Evolutionary conservation across 2,113 vertebrate species (phyloP).

Genomic region (Scomber colias): DNA sequence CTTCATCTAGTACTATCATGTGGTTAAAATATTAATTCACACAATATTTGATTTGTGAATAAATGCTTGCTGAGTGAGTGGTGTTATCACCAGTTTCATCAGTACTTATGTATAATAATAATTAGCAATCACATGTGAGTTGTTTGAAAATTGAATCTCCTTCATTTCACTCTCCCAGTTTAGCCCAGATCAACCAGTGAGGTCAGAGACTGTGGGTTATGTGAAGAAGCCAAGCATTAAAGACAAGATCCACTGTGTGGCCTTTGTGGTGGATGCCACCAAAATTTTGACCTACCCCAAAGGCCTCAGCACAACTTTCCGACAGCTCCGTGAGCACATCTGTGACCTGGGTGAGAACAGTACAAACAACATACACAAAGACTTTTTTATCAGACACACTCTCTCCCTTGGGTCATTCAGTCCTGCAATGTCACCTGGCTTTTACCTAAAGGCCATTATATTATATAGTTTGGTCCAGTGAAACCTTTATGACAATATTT

Average conservation of each 20-base stretch:
- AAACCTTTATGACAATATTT: not conserved
- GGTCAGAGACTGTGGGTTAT: constrained; percentile 70
- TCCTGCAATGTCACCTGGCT: not conserved
- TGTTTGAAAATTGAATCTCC: not conserved
- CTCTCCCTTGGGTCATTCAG: not conserved
- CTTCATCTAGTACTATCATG: too few species aligned
- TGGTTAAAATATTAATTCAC: too few species aligned
- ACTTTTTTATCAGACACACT: not conserved
- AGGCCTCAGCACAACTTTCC: constrained; percentile 66
- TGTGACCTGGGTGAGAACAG: constrained; percentile 79
- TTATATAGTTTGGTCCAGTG: too few species aligned
- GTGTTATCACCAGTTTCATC: not conserved
- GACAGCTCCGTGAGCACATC: constrained; percentile 78
- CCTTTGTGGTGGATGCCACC: constrained; percentile 77
- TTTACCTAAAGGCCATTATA: too few species aligned
- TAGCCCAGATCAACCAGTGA: constrained; percentile 67
- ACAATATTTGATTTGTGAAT: too few species aligned
- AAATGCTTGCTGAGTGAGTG: not conserved
- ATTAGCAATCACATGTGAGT: too few species aligned
- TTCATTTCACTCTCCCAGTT: constrained; percentile 63
- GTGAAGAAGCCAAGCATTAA: constrained; percentile 68
- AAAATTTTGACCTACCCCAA: constrained; percentile 66
- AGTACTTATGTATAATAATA: not conserved
- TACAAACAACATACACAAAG: not conserved
- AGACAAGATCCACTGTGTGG: constrained; percentile 83